A percentile compares a stretch with the other conserved stretches of the same genome.
Evolutionary conservation across 2,113 vertebrate species (phyloP).

Genomic region (Probosciger aterrimus): DNA sequence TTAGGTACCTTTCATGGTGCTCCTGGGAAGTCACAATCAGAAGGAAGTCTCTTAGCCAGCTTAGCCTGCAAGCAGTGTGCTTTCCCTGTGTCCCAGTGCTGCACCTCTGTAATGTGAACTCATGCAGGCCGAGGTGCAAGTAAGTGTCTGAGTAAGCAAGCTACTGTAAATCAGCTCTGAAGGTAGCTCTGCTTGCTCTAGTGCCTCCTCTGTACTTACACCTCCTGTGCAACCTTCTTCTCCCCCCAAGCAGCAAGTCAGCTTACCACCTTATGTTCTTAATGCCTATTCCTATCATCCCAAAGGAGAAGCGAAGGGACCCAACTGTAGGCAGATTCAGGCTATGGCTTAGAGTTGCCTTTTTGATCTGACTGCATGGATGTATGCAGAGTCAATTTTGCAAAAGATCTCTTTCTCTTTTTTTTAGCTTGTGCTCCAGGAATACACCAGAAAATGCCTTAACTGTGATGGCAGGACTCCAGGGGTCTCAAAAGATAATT

Average conservation of each 20-base stretch:
- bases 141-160: background rate
- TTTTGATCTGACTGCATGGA: background rate
- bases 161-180: background rate
- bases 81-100: background rate
- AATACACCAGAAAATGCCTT: background rate
- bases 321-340: background rate
- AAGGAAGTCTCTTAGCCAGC: background rate
- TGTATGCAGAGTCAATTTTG: background rate
- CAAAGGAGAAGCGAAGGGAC: background rate
- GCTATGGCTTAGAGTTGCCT: background rate
- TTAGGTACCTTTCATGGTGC: background rate
- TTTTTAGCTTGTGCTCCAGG: background rate
- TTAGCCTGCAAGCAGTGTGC: background rate
- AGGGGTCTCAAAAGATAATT: background rate
- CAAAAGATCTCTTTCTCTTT: background rate
- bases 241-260: background rate
- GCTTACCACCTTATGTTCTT: background rate
- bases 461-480: background rate
- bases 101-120: background rate
- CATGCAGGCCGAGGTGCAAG: background rate
- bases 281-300: background rate
- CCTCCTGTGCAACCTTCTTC: background rate
- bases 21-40: background rate
- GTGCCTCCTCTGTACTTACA: background rate
- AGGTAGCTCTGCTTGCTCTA: background rate